Base-by-base conservation (phyloP, 1,140 invertebrate species). In the Calycopis cecrops region DNA sequence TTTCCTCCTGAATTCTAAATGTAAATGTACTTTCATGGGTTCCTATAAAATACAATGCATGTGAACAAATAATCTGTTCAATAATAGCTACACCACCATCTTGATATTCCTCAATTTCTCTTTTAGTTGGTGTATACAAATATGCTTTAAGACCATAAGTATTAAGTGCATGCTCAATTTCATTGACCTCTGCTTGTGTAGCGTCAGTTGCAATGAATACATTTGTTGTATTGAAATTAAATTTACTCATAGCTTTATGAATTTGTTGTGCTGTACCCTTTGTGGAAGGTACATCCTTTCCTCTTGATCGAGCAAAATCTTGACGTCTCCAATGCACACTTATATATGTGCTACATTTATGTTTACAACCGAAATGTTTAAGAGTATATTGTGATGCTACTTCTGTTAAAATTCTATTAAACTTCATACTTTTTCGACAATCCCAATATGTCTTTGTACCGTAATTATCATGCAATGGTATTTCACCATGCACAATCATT, bases 21-120 rank as follows among this genome's bases (percentile, higher is more conserved):
- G 97, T 95, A 87, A 98, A 99, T 18, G 98, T 99, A 60, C 98
- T 99, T 74, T 97, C 95, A 75, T 94, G 90, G 0, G 96, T 97
- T 28, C 98, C 98, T 62, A 98, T 92, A 77, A 98, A 98, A 89
- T 93, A 92, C 73, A 92, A 91, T 62, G 96, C 93, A 87, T 95
- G 92, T 0, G 97, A 93, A 88, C 96, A 98, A 63, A 99, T 95
- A 67, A 98, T 96, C 89, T 99, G 98, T 83, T 99, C 98, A 55
- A 99, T 93, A 60, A 99, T 97, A 1, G 98, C 97, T 37, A 96
- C 80, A 11, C 94, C 95, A 14, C 97, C 98, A 85, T 98, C 96
- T 80, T 91, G 92, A 54, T 92, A 92, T 64, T 89, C 79, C 8
- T 66, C 55, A 65, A 90, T 87, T 75, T 93, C 91, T 88, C 52